Evolutionary conservation across 1,140 invertebrate genomes (phyloP), one percentile per base, ranked within the genome.

Genomic region (Phortica variegata): DNA sequence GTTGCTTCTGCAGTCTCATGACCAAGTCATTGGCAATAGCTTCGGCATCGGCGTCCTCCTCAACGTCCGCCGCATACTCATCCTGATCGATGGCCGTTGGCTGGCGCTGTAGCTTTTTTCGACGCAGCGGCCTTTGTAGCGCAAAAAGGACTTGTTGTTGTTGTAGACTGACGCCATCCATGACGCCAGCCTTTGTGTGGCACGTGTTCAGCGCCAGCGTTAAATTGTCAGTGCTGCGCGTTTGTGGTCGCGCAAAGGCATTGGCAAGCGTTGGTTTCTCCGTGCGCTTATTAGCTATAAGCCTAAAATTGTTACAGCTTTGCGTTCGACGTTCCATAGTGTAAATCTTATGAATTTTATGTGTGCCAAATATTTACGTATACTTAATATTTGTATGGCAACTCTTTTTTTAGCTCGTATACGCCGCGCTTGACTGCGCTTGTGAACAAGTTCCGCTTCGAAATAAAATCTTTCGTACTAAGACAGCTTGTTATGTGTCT

Each of bases 311-410:
- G 46, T 58, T 61, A 54, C 58, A 68, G 31, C 63, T 68, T 12
- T 65, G 57, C 32, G 63, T n/a, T n/a, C n/a, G 69, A 9, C 63
- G 65, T 21, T 68, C 63, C 63, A 68, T 68, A 12, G 29, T 19
- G 29, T 23, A 9, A n/a, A n/a, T n/a, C n/a, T n/a, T n/a, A n/a
- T n/a, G n/a, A n/a, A n/a, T n/a, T n/a, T n/a, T n/a, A n/a, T n/a
- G n/a, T n/a, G n/a, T n/a, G n/a, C n/a, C n/a, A n/a, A n/a, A n/a
- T n/a, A n/a, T 36, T 36, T 13, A 36, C 18, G 9, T 37, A 12
- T 48, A 21, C 15, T 19, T 51, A 8, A 13, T 16, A 23, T 46
- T 31, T 31, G 49, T n/a, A n/a, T n/a, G n/a, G n/a, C n/a, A n/a
- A n/a, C n/a, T n/a, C n/a, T n/a, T n/a, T 16, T 5, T 36, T 36